These are phyloP conservation scores for Cyaniris semiargus DNA, from an alignment of 2,888 invertebrate genomes.

Conservation along the genomic window DNA sequence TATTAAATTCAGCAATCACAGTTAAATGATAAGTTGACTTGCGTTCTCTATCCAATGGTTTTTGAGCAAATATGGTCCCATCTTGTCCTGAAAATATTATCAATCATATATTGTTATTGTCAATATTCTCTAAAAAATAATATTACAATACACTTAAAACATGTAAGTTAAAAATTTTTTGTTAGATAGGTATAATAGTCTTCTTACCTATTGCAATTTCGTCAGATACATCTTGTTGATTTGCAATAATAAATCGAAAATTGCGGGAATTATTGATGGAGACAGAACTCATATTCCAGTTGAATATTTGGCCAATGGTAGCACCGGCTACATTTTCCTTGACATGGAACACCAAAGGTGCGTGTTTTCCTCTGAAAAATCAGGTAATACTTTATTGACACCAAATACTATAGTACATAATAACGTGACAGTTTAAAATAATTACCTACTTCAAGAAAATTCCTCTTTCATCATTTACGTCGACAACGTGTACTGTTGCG, in stretches of 20 bases:
- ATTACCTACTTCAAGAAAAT: conserved; percentile 80
- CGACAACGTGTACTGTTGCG: conserved; percentile 90
- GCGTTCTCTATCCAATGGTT: conserved; percentile 88
- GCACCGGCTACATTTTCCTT: conserved; percentile 88
- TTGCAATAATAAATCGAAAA: conserved; percentile 88
- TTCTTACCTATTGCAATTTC: conserved; percentile 85
- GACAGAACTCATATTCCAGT: conserved; percentile 71
- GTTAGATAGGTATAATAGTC: no score
- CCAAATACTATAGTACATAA: not conserved
- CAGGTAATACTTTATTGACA: not conserved
- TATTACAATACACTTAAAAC: not conserved
- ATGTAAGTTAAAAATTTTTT: no score
- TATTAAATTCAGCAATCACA: conserved; percentile 88
- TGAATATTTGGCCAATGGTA: conserved; percentile 86
- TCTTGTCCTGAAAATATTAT: conserved; percentile 72
- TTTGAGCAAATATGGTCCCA: conserved; percentile 89
- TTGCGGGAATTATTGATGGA: conserved; percentile 65
- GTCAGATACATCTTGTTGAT: conserved; percentile 90
- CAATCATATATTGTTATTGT: not conserved
- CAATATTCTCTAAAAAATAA: not conserved
- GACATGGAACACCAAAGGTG: conserved; percentile 87
- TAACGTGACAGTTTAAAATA: conserved; percentile 31
- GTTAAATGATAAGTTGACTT: conserved; percentile 87
- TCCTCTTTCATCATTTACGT: conserved; percentile 85
- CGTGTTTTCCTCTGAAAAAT: conserved; percentile 82